These are phyloP conservation scores for Carollia perspicillata DNA, from an alignment of 2,113 vertebrate species.

Conservation along the genomic window DNA sequence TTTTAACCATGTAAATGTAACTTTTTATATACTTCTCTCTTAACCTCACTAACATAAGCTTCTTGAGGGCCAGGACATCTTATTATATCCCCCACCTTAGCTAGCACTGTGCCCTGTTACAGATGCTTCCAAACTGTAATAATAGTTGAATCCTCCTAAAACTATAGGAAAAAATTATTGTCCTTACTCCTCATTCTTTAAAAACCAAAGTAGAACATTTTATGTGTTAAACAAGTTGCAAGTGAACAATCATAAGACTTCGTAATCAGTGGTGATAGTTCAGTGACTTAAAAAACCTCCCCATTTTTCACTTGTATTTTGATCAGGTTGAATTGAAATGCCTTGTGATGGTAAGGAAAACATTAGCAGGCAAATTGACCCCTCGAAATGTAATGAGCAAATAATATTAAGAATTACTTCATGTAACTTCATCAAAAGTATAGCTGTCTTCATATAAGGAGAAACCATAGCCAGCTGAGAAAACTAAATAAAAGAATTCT, in stretches of 20 bases:
- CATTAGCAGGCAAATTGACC: neutral
- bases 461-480: constrained; percentile 22
- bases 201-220: neutral
- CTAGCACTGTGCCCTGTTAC: neutral
- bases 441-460: neutral
- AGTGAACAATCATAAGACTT: neutral
- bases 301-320: neutral
- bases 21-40: neutral
- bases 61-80: neutral
- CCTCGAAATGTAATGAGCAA: neutral
- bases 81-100: neutral
- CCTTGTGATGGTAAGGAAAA: neutral
- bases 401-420: constrained; percentile 7
- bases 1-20: constrained; percentile 13
- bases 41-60: neutral
- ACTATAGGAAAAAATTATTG: neutral
- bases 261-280: neutral
- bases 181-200: neutral
- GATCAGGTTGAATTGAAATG: constrained; percentile 16
- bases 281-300: neutral
- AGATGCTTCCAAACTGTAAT: neutral
- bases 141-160: neutral
- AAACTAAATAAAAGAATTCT: constrained; percentile 28
- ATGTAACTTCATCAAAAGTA: neutral
- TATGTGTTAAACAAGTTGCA: neutral